Base-by-base conservation (phyloP, 2,113 vertebrate species). In the Hassar affinis region DNA sequence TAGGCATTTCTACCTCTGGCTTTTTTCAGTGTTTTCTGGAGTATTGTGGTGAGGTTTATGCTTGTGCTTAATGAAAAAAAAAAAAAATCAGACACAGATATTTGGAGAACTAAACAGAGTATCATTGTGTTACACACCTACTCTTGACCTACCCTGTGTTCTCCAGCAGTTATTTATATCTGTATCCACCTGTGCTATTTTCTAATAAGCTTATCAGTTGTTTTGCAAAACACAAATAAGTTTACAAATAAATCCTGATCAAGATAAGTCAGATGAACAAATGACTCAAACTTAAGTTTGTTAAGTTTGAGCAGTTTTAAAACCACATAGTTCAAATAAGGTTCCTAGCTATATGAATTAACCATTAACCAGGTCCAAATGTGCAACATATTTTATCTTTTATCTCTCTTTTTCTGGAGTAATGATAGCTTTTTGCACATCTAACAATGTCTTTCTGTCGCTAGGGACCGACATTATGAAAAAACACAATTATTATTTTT, bases 351-450 rank as follows among this genome's bases (percentile, higher is more conserved):
- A 17, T 51, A 27, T 49, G 45, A 74, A 74, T 27, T 17, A 74
- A 74, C 6, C 69, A 74, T 12, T 74, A 45, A 49, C 47, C 45
- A 49, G 6, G 6, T 49, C 5, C 6, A 75, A 51, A 75, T 27
- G 14, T 74, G 47, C 71, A 30, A 75, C 11, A 52, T 17, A 75
- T 52, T 75, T 74, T n/a, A 27, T 74, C 47, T 71, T 74, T 49
- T 8, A 51, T 75, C 27, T 51, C 52, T 15, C 18, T 27, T 8
- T 74, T 20, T 22, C 20, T 10, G 7, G 47, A 9, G 7, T 33
- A 18, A 25, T 72, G 42, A 72, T 52, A 30, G 15, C 47, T 52
- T 33, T 69, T 49, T 76, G 49, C 72, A 52, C 72, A 76, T 76
- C 72, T 76, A 49, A 76, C 49, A 20, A 33, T 35, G 72, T 49